Conservation (phyloP, 2,113 vertebrate species). For the Diadophis punctatus region DNA sequence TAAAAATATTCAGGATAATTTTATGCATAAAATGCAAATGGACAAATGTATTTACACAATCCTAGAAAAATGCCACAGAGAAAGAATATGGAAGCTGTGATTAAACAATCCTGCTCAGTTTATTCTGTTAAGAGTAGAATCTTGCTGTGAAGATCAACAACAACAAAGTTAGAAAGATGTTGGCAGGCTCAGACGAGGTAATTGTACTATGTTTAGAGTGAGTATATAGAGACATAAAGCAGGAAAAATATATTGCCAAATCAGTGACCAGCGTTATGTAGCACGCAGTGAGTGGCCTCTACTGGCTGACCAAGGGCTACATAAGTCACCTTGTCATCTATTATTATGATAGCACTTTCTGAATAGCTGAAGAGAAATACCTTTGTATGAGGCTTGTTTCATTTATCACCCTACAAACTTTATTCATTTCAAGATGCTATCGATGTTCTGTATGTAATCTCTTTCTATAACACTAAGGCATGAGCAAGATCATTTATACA, state of each 20-base stretch:
- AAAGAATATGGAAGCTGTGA: not conserved
- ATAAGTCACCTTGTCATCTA: slow-evolving; percentile 64
- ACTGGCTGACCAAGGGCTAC: slow-evolving; percentile 89
- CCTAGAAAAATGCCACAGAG: not conserved
- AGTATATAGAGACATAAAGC: not conserved
- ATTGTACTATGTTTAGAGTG: slow-evolving; percentile 1
- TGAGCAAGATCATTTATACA: not conserved
- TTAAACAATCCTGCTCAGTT: not conserved
- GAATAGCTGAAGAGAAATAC: not conserved
- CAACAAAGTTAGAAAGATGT: slow-evolving; percentile 10
- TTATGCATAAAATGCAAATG: slow-evolving; percentile 24
- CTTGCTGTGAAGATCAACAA: not conserved
- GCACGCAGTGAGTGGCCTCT: slow-evolving; percentile 98
- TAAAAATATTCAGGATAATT: not conserved
- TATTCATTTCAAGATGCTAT: accelerated
- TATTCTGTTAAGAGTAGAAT: not conserved
- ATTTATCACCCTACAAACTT: not conserved
- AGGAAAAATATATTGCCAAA: slow-evolving; percentile 24
- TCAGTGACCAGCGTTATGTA: slow-evolving; percentile 59
- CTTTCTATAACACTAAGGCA: not conserved
- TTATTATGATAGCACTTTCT: slow-evolving; percentile 6
- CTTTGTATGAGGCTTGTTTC: not conserved
- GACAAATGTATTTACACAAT: not conserved
- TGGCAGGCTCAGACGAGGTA: not conserved
- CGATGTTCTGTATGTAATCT: not conserved